phyloP scores from a whole-genome alignment of 2,797 vertebrate species.

The Micromesistius poutassou region DNA sequence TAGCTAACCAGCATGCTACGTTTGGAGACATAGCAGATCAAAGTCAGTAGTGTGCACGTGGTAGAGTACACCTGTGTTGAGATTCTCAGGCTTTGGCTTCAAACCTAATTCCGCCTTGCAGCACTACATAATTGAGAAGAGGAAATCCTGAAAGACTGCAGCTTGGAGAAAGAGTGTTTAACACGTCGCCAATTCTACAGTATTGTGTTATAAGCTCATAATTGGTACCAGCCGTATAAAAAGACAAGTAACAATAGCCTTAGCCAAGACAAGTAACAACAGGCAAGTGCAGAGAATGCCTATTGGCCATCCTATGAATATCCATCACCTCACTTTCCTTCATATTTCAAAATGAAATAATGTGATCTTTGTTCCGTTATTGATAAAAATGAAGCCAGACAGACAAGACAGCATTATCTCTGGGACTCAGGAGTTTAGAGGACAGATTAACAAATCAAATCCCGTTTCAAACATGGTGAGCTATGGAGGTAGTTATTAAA shows the following conservation, averaged over 20 bases:
- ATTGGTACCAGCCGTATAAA: conserved; percentile 52
- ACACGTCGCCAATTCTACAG: conserved; percentile 41
- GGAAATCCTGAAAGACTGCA: conserved; percentile 43
- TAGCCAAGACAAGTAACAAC: too few relatives aligned
- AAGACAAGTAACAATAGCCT: conserved; percentile 27
- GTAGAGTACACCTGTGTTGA: conserved; percentile 41
- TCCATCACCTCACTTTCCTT: conserved; percentile 37
- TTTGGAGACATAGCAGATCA: conserved; percentile 51
- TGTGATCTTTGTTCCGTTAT: conserved; percentile 72
- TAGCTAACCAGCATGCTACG: conserved; percentile 54
- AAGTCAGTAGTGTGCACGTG: conserved; percentile 61
- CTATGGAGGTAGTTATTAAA: conserved; percentile 65
- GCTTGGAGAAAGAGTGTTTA: conserved; percentile 6
- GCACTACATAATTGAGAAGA: conserved; percentile 23
- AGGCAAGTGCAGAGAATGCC: conserved; percentile 36
- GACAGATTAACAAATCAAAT: conserved; percentile 25
- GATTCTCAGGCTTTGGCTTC: conserved; percentile 65
- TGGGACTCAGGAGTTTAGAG: not conserved
- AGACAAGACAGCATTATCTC: conserved; percentile 7
- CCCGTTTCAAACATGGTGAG: conserved; percentile 30
- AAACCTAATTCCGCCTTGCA: conserved; percentile 53
- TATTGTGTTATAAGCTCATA: conserved; percentile 31
- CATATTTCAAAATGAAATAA: conserved; percentile 74
- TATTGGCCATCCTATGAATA: conserved; percentile 45
- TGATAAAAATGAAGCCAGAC: conserved; percentile 1